Percentiles rank a stretch among this genome's conserved stretches.
Conservation (phyloP, 2,888 invertebrate species). For the Scaptomyza caliginosa region DNA sequence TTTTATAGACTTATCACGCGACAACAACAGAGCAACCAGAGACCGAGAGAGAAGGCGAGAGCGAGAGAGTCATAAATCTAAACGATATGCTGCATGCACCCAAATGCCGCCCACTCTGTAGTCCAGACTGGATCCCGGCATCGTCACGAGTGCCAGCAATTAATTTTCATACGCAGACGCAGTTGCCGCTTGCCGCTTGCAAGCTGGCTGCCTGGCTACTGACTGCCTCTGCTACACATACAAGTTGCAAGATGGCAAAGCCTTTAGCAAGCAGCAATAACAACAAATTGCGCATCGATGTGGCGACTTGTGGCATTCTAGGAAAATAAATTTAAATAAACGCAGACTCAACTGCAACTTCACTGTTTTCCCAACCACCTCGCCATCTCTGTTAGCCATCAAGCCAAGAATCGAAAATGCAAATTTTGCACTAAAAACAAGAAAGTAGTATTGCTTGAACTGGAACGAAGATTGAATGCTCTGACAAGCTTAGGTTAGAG, state of each 20-base stretch:
- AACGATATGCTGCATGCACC: constrained; percentile 61
- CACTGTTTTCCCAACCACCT: neutral
- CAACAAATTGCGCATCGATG: constrained; percentile 79
- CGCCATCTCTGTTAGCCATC: neutral
- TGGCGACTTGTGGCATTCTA: constrained; percentile 77
- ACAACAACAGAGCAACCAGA: constrained; percentile 39
- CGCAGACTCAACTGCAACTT: constrained; percentile 34
- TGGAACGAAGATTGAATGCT: neutral
- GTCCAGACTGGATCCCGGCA: constrained; percentile 31
- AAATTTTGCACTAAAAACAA: constrained; percentile 66
- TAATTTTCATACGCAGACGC: constrained; percentile 78
- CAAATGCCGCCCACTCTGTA: constrained; percentile 67
- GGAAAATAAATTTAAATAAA: constrained; percentile 80
- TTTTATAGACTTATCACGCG: constrained; percentile 77
- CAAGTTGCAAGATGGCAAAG: constrained; percentile 23
- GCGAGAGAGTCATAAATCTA: constrained; percentile 61
- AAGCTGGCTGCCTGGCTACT: constrained; percentile 5
- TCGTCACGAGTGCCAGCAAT: constrained; percentile 79
- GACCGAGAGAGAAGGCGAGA: constrained; percentile 3
- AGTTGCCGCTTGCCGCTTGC: constrained; percentile 37
- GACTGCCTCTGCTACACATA: constrained; percentile 5
- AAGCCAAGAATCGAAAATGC: constrained; percentile 61
- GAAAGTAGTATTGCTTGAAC: neutral
- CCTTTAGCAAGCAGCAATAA: constrained; percentile 24
- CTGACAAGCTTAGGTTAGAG: neutral